Percentiles rank a stretch among this genome's conserved stretches.
Conservation (phyloP, 2,888 invertebrate species). For the Ormia ochracea region DNA sequence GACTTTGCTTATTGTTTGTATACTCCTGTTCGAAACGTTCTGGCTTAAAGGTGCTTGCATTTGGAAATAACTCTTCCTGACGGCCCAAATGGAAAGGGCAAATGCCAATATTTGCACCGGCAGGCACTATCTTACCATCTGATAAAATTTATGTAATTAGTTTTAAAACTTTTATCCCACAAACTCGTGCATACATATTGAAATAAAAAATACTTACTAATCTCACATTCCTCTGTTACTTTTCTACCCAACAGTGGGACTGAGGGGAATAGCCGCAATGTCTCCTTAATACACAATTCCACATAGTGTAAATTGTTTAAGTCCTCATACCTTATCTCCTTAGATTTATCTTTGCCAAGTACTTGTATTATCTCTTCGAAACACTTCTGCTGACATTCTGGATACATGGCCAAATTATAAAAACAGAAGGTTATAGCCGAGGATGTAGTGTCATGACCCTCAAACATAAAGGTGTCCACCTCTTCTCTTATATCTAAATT, state of each 20-base stretch:
- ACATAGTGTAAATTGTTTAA: slow-evolving; percentile 73
- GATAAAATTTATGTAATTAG: neutral
- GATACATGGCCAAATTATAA: slow-evolving; percentile 77
- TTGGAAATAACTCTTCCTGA: slow-evolving; percentile 70
- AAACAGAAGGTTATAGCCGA: slow-evolving; percentile 78
- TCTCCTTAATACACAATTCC: slow-evolving; percentile 75
- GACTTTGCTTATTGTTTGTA: slow-evolving; percentile 72
- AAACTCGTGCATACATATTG: too few relatives aligned
- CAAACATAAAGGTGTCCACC: slow-evolving; percentile 86
- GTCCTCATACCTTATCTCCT: slow-evolving; percentile 72
- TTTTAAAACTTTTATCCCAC: too few relatives aligned
- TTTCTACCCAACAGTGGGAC: slow-evolving; percentile 74
- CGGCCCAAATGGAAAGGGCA: slow-evolving; percentile 72
- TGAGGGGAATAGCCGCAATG: slow-evolving; percentile 74
- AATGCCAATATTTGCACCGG: slow-evolving; percentile 74
- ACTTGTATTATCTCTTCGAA: slow-evolving; percentile 76
- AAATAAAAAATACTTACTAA: slow-evolving; percentile 68
- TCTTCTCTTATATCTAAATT: slow-evolving; percentile 82
- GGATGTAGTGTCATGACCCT: slow-evolving; percentile 79
- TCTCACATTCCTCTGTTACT: slow-evolving; percentile 73
- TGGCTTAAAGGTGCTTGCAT: slow-evolving; percentile 73
- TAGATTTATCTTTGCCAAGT: slow-evolving; percentile 72
- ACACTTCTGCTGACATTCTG: slow-evolving; percentile 77
- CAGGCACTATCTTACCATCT: slow-evolving; percentile 76
- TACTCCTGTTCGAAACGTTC: slow-evolving; percentile 74